These are phyloP conservation scores for Nyctalus aviator DNA, from an alignment of 2,797 vertebrate species.

Conservation along the genomic window DNA sequence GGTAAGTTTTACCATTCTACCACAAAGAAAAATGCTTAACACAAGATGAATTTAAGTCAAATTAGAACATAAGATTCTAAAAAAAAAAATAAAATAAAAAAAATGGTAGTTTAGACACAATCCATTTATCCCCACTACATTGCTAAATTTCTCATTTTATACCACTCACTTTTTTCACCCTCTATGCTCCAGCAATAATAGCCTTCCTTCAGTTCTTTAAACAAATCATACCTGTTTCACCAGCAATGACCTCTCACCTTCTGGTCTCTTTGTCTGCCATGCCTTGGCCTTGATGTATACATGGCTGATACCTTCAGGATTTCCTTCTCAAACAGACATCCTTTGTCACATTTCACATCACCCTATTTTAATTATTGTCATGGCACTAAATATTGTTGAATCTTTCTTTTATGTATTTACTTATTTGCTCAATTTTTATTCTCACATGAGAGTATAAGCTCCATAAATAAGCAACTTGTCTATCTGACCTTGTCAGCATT, in stretches of 20 bases:
- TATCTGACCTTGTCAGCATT: neutral
- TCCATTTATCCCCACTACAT: neutral
- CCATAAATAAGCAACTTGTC: constrained; percentile 26
- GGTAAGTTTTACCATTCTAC: neutral
- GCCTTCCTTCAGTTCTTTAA: neutral
- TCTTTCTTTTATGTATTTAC: neutral
- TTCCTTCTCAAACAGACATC: neutral
- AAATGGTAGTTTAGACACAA: neutral
- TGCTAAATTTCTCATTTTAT: neutral
- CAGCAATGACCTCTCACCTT: neutral
- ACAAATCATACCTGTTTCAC: neutral
- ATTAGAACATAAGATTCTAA: neutral
- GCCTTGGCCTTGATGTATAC: neutral
- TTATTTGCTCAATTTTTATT: constrained; percentile 52
- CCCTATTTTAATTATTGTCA: neutral
- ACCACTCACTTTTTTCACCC: neutral
- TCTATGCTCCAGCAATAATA: neutral
- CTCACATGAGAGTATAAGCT: neutral
- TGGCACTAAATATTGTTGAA: neutral
- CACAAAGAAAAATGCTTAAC: neutral
- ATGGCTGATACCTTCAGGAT: neutral
- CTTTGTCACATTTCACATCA: neutral
- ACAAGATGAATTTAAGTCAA: neutral
- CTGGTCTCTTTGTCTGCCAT: neutral
- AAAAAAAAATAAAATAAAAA: neutral